These are phyloP conservation scores for Eristalinus sepulchralis DNA, from an alignment of 2,888 invertebrate genomes.

Conservation along the genomic window DNA sequence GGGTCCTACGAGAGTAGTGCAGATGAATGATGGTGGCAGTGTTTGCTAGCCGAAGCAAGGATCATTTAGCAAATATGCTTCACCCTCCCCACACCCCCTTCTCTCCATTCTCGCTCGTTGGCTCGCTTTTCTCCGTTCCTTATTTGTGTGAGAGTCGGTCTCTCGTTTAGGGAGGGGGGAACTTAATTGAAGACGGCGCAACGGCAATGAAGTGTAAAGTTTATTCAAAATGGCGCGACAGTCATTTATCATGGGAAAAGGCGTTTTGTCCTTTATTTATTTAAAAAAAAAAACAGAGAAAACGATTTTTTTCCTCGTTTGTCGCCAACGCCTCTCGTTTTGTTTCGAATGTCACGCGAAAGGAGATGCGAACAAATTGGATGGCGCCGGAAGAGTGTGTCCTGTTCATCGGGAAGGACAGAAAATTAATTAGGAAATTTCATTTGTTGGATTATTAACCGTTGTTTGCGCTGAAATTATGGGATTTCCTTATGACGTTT, in stretches of 20 bases:
- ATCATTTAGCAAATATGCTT: conserved; percentile 66
- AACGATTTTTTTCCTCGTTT: not conserved
- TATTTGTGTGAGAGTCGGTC: not conserved
- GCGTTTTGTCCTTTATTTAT: conserved; percentile 17
- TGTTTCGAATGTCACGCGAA: conserved; percentile 5
- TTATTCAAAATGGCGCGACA: conserved; percentile 64
- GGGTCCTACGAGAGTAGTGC: not conserved
- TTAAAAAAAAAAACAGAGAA: not conserved
- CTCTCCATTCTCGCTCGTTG: not conserved
- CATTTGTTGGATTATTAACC: conserved; percentile 3
- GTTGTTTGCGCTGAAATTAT: not conserved
- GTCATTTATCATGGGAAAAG: conserved; percentile 52
- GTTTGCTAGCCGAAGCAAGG: conserved; percentile 50
- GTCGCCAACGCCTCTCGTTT: not conserved
- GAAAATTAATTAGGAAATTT: conserved; percentile 44
- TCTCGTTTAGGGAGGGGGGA: not conserved
- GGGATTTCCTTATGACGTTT: not conserved
- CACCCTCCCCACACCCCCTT: not conserved
- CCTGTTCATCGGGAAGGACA: conserved; percentile 1
- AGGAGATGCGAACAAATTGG: conserved; percentile 34
- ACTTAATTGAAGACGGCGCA: conserved; percentile 51
- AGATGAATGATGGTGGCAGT: conserved; percentile 57
- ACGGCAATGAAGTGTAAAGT: conserved; percentile 62
- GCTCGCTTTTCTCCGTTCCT: too few species aligned
- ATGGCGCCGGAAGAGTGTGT: conserved; percentile 13